These are phyloP conservation scores for Nautilus pompilius DNA, from an alignment of 1,140 invertebrate species.

Conservation along the genomic window DNA sequence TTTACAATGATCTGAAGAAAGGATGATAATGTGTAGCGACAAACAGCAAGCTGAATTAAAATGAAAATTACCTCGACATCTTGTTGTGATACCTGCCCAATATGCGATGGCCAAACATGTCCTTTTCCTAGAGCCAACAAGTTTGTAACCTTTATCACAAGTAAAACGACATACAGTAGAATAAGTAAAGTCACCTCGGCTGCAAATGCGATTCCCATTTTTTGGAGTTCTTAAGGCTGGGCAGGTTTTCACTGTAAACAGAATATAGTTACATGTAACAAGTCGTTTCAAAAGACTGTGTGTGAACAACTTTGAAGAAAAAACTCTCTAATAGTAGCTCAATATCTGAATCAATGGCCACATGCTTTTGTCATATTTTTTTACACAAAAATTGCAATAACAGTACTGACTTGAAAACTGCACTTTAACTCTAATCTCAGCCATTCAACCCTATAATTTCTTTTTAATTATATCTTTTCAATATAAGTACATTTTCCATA, in stretches of 20 bases:
- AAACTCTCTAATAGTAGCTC: background rate
- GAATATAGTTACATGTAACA: background rate
- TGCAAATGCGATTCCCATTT: slow-evolving; percentile 64
- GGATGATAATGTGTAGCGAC: no score
- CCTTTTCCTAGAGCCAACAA: slow-evolving; percentile 66
- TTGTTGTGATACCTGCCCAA: slow-evolving; percentile 68
- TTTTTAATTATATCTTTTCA: no score
- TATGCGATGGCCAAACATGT: slow-evolving; percentile 67
- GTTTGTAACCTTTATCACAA: slow-evolving; percentile 65
- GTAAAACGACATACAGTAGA: slow-evolving; percentile 67
- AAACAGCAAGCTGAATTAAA: no score
- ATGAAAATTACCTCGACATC: slow-evolving; percentile 70
- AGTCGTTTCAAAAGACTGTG: background rate
- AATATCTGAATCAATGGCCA: background rate
- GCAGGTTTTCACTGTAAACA: slow-evolving; percentile 64
- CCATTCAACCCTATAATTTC: no score
- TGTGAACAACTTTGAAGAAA: background rate
- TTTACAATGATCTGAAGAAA: no score
- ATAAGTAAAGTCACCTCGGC: slow-evolving; percentile 61
- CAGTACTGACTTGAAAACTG: no score
- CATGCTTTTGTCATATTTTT: background rate
- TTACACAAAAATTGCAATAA: no score
- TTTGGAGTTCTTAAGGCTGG: slow-evolving; percentile 58
- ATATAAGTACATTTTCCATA: no score
- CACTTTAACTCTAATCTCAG: no score